Base-by-base conservation (phyloP, 1,140 invertebrate genomes). In the Apis laboriosa region DNA sequence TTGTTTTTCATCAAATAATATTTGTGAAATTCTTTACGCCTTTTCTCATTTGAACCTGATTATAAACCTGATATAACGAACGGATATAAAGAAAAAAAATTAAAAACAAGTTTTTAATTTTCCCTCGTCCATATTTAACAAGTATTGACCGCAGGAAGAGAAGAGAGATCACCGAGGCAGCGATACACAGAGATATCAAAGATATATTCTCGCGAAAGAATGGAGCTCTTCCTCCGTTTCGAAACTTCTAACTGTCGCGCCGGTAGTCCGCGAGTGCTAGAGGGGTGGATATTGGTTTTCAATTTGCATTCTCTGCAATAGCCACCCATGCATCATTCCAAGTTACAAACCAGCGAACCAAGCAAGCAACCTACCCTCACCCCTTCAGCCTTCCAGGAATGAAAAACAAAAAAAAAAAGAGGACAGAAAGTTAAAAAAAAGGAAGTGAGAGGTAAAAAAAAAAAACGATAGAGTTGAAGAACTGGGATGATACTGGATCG, bases 261-360 rank as follows among this genome's bases (percentile, higher is more conserved):
- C 43, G 64, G 73, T 70, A 63, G 21, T 58, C 78, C 53, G 63
- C 53, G 53, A 77, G 63, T 75, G 67, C 56, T 80, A 61, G 67
- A 63, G 78, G 67, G 63, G 76, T 60, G 49, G 77, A 84, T 91
- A 91, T 91, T 90, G 90, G 90, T 90, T 91, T 91, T 91, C 88
- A 90, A 91, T 91, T 91, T 91, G 88, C 89, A 90, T 90, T 86
- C 84, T 83, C 71, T 83, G 34, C 88, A 82, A 91, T 90, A 87
- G 81, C 77, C 82, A 84, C 28, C 82, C 84, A 88, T 90, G 89
- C 85, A 88, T 88, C 88, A 88, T 90, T 88, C 77, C 86, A 56
- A 86, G 80, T 88, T 88, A 84, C 88, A 86, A 86, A 86, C 86
- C 87, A 78, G 61, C 77, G 81, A 56, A 73, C 60, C 74, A 77